Evolutionary conservation across 2,888 invertebrate genomes (phyloP).

Genomic region (Heliconius hortense): DNA sequence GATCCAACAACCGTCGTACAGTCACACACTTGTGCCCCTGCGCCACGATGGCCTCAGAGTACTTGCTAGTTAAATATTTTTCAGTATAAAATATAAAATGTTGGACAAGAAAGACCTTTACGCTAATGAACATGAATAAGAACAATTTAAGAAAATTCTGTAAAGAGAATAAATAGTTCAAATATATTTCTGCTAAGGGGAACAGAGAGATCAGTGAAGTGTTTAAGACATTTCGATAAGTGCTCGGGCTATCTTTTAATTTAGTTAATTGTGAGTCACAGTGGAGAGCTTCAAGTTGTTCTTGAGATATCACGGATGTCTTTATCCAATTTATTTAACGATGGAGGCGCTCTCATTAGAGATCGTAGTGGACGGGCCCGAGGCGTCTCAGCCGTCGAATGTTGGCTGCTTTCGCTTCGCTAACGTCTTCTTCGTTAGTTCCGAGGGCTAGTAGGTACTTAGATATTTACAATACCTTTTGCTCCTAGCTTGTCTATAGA

Average conservation of each 20-base stretch:
- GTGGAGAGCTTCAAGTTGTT: slow-evolving; percentile 77
- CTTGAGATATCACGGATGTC: slow-evolving; percentile 81
- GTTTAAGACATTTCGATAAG: slow-evolving; percentile 67
- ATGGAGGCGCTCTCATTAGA: slow-evolving; percentile 78
- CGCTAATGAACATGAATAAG: slow-evolving; percentile 30
- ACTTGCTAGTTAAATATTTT: slow-evolving; percentile 32
- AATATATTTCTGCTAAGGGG: slow-evolving; percentile 47
- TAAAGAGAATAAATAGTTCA: slow-evolving; percentile 25
- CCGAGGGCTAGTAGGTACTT: slow-evolving; percentile 45
- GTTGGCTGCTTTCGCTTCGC: slow-evolving; percentile 61
- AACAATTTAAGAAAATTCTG: slow-evolving; percentile 56
- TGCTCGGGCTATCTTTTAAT: slow-evolving; percentile 80
- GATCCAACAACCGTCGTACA: too few relatives aligned
- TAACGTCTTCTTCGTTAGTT: slow-evolving; percentile 64
- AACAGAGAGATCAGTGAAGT: slow-evolving; percentile 52
- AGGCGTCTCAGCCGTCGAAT: slow-evolving; percentile 48
- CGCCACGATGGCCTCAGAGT: not conserved
- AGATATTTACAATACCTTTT: slow-evolving; percentile 32
- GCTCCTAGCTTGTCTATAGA: not conserved
- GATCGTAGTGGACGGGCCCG: slow-evolving; percentile 63
- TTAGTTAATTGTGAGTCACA: slow-evolving; percentile 81
- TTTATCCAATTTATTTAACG: slow-evolving; percentile 83
- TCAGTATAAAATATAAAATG: not conserved
- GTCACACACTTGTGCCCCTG: too few relatives aligned
- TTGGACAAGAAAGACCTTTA: slow-evolving; percentile 9